Base-by-base conservation (phyloP, 30 jellyfish, hydroid and myxozoan species). In the Cassiopea xamachana region DNA sequence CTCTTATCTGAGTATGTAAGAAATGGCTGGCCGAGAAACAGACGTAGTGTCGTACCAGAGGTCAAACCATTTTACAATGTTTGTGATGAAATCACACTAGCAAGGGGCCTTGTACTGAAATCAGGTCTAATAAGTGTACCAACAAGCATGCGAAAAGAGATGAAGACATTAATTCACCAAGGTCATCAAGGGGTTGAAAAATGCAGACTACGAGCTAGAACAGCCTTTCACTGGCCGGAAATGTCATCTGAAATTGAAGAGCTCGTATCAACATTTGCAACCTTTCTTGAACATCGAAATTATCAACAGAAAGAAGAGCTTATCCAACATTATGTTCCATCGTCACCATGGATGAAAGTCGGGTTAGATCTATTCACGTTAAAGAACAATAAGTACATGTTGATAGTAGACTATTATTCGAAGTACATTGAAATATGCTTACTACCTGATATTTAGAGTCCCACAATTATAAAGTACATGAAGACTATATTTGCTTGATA, bases 181-280 rank as follows among this genome's bases (percentile, higher is more conserved):
- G 91, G 88, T 68, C 87, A 82, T 82, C 91, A 60, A 68, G 88
- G 91, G 85, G 85, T 60, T 64, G 88, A 82, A 82, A 82, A 82
- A 59, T 80, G 89, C 89, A 80, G 86, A 80, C 14, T 51, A 60
- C 18, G 88, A 68, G 91, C 91, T n/a, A 61, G 85, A 68, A 68
- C 84, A 82, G 91, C 85, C 64, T 61, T 60, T 13, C 18, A 15
- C 39, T 27, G 39, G 67, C 88, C 91, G 4, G 86, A 62, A 19
- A 19, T 82, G 85, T 60, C 84, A n/a, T 68, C 85, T 13, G 88
- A 82, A 82, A 61, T 82, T 44, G 86, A 82, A 82, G 87, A 61
- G 12, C 64, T 82, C 46, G 64, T 59, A 6, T 5, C 84, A 46
- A 14, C 91, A 7, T 60, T 89, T 59, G 88, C 9, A 60, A 68